Base-by-base conservation (phyloP, 2,888 invertebrate genomes). In the Minunthozetes semirufus region DNA sequence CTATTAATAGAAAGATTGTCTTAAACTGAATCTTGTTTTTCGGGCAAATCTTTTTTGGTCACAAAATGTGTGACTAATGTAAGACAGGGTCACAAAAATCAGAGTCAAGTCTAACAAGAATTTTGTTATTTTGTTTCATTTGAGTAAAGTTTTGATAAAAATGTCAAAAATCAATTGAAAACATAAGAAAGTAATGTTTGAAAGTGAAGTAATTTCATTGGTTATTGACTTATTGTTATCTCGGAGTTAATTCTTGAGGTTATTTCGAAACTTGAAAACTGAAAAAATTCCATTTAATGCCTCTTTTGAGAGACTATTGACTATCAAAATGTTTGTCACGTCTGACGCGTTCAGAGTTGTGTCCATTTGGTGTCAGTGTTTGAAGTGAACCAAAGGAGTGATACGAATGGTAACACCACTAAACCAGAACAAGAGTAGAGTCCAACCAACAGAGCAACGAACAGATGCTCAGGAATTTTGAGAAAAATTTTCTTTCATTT, bases 371-470 rank as follows among this genome's bases (percentile, higher is more conserved):
- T 29, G 59, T 59, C 59, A 59, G 5, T 5, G 22, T 29, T 15
- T 59, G 59, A 29, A 59, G 1, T 59, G 15, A 9, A 29, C 29
- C 27, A 13, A 59, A 59, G 22, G 59, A 59, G 29, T 59, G 59
- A 59, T 59, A 59, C 17, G 59, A 59, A 59, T 59, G 29, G 29
- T 29, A 59, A 59, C 56, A 56, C 19, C 22, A 11, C 22, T 25
- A 59, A 59, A 59, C 59, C 59, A 59, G 29, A 29, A 59, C 59
- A 29, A 17, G 29, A 50, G 50, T 6, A 19, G n/a, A 50, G 50
- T 50, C 50, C n/a, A 50, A 50, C 50, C n/a, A 50, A 50, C n/a
- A 50, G 50, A 29, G 59, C 59, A 59, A 59, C 13, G 27, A 59
- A 29, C 29, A 59, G 59, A 29, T 13, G 59, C 22, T 27, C 13